Evolutionary conservation across 2,888 invertebrate genomes (phyloP), one percentile per base, ranked within the genome.

Genomic region (Mellilla xanthometata): DNA sequence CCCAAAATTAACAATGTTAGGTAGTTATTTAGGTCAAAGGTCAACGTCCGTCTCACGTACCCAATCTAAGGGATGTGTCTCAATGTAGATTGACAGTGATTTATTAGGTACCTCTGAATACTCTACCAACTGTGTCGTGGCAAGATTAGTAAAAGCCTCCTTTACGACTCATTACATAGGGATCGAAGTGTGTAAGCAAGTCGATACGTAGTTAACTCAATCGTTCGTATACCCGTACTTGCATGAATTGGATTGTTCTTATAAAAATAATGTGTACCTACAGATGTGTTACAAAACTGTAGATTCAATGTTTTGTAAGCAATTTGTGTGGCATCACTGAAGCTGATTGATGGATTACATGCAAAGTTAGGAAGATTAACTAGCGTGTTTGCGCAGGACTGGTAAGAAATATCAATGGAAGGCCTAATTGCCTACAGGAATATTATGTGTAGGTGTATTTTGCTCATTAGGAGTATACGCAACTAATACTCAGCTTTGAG

Each of bases 1-100:
- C n/a, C n/a, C n/a, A n/a, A n/a, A n/a, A n/a, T n/a, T n/a, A n/a
- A n/a, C n/a, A n/a, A n/a, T n/a, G n/a, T n/a, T n/a, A n/a, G n/a
- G 15, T 19, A 6, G 15, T 19, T 19, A 19, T 19, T 46, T 58
- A 57, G 58, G 60, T 55, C 52, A 64, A 56, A 62, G 64, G 59
- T 65, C 34, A 58, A 59, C 27, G 56, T 45, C 53, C 38, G 27
- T 29, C 41, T 46, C 42, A 47, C 39, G 49, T 43, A 56, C 53
- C 22, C 23, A 48, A 42, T 54, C 34, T 38, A 39, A 49, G 54
- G 55, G 58, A 56, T 50, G 55, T 53, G 41, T 52, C 55, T 55
- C 54, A 55, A 56, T 56, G 53, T 47, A 57, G 45, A 13, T 32
- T 32, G 60, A 68, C 65, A 67, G 52, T 65, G 68, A 75, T 71